These are phyloP conservation scores for Leucosticte australis DNA, from an alignment of 2,113 vertebrate species.

Conservation along the genomic window DNA sequence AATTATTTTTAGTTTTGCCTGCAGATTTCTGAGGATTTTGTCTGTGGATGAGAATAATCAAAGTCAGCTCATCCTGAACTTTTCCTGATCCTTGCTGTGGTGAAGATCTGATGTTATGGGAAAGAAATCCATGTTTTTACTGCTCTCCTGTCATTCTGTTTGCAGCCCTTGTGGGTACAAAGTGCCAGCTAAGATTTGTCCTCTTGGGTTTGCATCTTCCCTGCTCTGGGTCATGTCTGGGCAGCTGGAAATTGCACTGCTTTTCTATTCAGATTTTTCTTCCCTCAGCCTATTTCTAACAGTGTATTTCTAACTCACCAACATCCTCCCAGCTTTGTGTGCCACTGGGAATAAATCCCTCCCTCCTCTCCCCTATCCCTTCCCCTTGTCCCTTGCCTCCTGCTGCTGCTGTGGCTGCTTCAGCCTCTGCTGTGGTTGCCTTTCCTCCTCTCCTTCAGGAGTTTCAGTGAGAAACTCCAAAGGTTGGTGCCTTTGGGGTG, in stretches of 20 bases:
- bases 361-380: fast-evolving
- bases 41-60: neutral
- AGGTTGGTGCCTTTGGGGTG: conserved; percentile 13
- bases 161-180: neutral
- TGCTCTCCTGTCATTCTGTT: neutral
- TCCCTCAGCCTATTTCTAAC: neutral
- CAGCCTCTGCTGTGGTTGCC: neutral
- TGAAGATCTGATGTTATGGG: neutral
- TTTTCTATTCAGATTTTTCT: neutral
- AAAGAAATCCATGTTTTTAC: neutral
- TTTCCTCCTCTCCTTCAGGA: neutral
- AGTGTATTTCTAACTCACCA: neutral
- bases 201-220: neutral
- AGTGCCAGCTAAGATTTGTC: neutral
- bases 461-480: neutral
- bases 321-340: no score
- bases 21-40: neutral
- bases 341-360: neutral
- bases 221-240: neutral
- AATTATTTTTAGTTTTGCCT: neutral
- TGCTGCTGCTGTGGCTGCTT: neutral
- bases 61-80: neutral
- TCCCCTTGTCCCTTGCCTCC: neutral
- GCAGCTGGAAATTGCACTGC: neutral
- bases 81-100: neutral